Conservation (phyloP, 2,797 vertebrate species). For the Chelmon rostratus region DNA sequence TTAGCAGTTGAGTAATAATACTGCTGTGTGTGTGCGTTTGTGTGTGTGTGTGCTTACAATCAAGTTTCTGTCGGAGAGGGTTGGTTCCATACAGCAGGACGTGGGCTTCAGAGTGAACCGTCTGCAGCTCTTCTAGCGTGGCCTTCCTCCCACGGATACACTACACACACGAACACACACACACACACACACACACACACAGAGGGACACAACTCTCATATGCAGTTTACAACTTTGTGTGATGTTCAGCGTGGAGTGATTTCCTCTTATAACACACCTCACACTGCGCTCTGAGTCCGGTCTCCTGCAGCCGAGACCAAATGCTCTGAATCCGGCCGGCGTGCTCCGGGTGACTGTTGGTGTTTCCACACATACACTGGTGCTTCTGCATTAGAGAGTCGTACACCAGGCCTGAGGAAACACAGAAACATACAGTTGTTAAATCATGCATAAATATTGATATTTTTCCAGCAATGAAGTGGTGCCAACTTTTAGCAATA, state of each 20-base stretch:
- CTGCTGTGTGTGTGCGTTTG: not conserved
- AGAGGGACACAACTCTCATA: slow-evolving; percentile 20
- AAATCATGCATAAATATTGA: not conserved
- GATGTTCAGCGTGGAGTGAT: not conserved
- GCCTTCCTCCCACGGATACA: slow-evolving; percentile 96
- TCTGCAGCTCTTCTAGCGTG: slow-evolving; percentile 94
- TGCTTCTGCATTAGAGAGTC: slow-evolving; percentile 99
- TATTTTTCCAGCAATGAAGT: not conserved
- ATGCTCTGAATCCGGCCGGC: slow-evolving; percentile 98
- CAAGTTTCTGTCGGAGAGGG: slow-evolving; percentile 92
- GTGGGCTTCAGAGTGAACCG: slow-evolving; percentile 93
- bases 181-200: slow-evolving; percentile 40
- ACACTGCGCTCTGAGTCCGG: slow-evolving; percentile 95
- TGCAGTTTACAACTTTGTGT: not conserved
- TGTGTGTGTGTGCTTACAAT: slow-evolving; percentile 85
- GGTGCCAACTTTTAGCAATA: not conserved
- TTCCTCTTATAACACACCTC: slow-evolving; percentile 85
- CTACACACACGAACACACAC: slow-evolving; percentile 78
- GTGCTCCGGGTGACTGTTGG: slow-evolving; percentile 96
- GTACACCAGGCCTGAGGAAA: slow-evolving; percentile 92
- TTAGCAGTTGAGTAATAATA: not conserved
- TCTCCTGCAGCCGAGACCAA: slow-evolving; percentile 98
- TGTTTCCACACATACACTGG: slow-evolving; percentile 97
- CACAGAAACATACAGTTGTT: not conserved
- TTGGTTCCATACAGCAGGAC: slow-evolving; percentile 94